Conservation (phyloP, 2,888 invertebrate genomes). For the Drosophila lacicola region DNA sequence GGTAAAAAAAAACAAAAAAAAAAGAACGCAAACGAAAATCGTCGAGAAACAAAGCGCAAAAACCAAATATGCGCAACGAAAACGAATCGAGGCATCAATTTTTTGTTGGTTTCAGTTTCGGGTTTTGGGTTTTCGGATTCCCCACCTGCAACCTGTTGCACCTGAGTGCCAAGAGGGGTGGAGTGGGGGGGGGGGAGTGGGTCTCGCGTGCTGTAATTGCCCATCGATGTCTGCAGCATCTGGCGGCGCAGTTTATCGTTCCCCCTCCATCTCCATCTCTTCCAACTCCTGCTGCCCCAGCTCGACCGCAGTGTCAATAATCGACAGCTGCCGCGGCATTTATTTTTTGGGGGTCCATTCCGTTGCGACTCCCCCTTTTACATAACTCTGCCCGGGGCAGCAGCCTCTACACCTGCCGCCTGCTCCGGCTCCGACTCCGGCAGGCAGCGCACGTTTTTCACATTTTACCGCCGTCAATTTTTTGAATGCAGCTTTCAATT, state of each 20-base stretch:
- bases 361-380: constrained; percentile 62
- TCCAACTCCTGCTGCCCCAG: background rate
- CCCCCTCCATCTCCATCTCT: background rate
- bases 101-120: constrained; percentile 25
- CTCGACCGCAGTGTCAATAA: constrained; percentile 77
- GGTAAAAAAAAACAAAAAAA: constrained; percentile 12
- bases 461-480: constrained; percentile 66
- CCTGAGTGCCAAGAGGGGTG: no score
- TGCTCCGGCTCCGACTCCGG: background rate
- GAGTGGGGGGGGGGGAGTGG: constrained; percentile 44
- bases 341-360: constrained; percentile 51
- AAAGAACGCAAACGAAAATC: constrained; percentile 36
- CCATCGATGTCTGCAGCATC: constrained; percentile 68
- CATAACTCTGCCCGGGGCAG: constrained; percentile 54
- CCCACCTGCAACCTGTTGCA: constrained; percentile 16
- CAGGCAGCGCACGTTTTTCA: constrained; percentile 45
- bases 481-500: constrained; percentile 78
- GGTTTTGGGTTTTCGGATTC: constrained; percentile 22
- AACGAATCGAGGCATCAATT: constrained; percentile 30
- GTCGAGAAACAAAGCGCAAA: constrained; percentile 41
- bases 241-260: constrained; percentile 72
- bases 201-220: constrained; percentile 79
- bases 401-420: constrained; percentile 22
- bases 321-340: constrained; percentile 74
- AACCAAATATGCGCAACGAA: constrained; percentile 13